Evolutionary conservation across 2,797 vertebrate species (phyloP), one percentile per base, ranked within the genome.

Genomic region (Bryconaethiops microstoma): DNA sequence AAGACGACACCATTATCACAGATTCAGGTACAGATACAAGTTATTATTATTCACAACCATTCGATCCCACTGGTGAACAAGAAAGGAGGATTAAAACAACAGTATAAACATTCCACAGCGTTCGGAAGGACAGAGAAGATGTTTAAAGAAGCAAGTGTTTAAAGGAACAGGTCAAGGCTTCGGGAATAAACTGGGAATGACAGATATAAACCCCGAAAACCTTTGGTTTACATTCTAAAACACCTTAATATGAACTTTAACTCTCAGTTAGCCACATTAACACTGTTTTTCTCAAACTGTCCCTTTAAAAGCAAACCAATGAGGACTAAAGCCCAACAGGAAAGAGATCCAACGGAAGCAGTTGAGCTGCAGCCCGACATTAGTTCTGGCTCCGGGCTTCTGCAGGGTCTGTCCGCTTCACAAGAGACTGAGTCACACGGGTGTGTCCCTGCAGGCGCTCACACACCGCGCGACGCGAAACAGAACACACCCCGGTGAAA

Each of bases 371-470:
- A 10, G 40, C 62, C 57, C 54, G 64, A 79, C 59, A 25, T 55
- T 23, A 35, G 64, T n/a, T 55, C 9, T 19, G 50, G 16, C 62
- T 2, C 6, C 1, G 65, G 78, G 9, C 50, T 65, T 74, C 70
- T 78, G 67, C 45, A n/a, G 78, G 50, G 64, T 59, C 25, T 52
- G 7, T 25, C 67, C n/a, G 19, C 63, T 25, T 76, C 40, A 52
- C 13, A 55, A 54, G 70, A 25, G 50, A 73, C 78, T 52, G 69
- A 80, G 62, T 74, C 78, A 81, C 65, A 42, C 25, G 73, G 73
- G 73, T 7, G 79, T 81, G 73, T 60, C 79, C 17, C 40, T 7
- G 5, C 19, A 25, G 62, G 52, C 48, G 3, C 76, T 29, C n/a
- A 16, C 76, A 19, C 57, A 23, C 19, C 17, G 29, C 48, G n/a